A percentile compares a stretch with the other conserved stretches of the same genome.
These are phyloP conservation scores for Tyria jacobaeae DNA, from an alignment of 2,888 invertebrate species.

Conservation along the genomic window DNA sequence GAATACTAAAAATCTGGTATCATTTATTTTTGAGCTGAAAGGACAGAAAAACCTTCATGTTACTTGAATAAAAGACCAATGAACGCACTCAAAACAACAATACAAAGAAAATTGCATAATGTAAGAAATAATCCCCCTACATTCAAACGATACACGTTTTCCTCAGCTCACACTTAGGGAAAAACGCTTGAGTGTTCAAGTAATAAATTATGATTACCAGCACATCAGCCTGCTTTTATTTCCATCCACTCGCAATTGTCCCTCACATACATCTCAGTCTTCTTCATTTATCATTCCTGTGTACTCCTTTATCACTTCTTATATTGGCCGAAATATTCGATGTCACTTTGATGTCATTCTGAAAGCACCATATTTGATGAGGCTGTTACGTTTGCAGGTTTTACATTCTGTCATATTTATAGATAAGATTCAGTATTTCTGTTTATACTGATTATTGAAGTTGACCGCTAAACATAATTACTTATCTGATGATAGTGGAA, in stretches of 20 bases:
- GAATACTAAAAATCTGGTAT: not conserved
- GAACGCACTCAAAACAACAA: not conserved
- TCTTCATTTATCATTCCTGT: slow-evolving; percentile 43
- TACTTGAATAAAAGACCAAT: not conserved
- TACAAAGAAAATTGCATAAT: not conserved
- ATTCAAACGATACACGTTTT: slow-evolving; percentile 3
- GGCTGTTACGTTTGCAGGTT: slow-evolving; percentile 1
- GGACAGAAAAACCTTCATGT: not conserved
- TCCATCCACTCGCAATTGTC: slow-evolving; percentile 38
- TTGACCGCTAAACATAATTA: not conserved
- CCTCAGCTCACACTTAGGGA: slow-evolving; percentile 21
- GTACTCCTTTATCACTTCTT: slow-evolving; percentile 19
- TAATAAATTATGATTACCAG: slow-evolving; percentile 50
- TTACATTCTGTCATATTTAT: not conserved
- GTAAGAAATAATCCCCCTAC: not conserved
- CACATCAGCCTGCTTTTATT: slow-evolving; percentile 49
- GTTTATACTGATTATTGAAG: not conserved
- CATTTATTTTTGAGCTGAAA: not conserved
- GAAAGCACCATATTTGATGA: slow-evolving; percentile 19
- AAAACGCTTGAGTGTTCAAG: slow-evolving; percentile 29
- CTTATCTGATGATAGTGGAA: too few relatives aligned
- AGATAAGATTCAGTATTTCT: not conserved
- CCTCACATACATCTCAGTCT: slow-evolving; percentile 41
- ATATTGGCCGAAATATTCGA: slow-evolving; percentile 38
- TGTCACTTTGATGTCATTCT: slow-evolving; percentile 37